These are phyloP conservation scores for Rhodinocichla rosea DNA, from an alignment of 2,113 vertebrate species.

Conservation along the genomic window DNA sequence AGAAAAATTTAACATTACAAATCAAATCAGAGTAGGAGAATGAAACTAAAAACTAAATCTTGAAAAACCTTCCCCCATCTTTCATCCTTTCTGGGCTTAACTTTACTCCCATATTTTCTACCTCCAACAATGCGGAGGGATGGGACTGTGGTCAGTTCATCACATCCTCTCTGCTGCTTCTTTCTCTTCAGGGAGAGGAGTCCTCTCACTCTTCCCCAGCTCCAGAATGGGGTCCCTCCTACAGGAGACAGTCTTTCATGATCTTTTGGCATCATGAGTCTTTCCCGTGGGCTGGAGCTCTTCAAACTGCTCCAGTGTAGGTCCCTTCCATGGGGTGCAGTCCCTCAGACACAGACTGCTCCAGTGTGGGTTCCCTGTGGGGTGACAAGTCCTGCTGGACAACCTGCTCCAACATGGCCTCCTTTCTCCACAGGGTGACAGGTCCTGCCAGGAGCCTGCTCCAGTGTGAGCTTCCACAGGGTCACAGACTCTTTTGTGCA, in stretches of 20 bases:
- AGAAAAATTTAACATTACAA: neutral
- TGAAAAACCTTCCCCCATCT: neutral
- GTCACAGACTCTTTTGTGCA: neutral
- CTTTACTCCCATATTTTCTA: neutral
- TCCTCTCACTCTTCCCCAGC: neutral
- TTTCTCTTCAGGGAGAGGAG: neutral
- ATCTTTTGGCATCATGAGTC: neutral
- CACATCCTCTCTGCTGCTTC: accelerated
- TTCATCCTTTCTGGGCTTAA: neutral
- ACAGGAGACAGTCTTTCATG: neutral
- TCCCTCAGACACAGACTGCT: neutral
- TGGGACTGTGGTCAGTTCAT: neutral
- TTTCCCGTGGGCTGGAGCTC: neutral
- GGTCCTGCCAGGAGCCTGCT: neutral
- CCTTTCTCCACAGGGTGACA: neutral
- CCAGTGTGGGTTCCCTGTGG: too few species aligned
- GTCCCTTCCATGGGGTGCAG: neutral
- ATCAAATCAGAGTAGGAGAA: neutral
- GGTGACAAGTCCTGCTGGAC: neutral
- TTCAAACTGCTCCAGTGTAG: neutral
- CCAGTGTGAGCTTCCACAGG: accelerated
- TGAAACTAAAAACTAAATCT: neutral
- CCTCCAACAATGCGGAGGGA: accelerated
- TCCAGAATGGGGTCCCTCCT: neutral
- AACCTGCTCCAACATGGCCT: neutral